Evolutionary conservation across 2,113 vertebrate genomes (phyloP).

Genomic region (Syrrhaptes paradoxus): DNA sequence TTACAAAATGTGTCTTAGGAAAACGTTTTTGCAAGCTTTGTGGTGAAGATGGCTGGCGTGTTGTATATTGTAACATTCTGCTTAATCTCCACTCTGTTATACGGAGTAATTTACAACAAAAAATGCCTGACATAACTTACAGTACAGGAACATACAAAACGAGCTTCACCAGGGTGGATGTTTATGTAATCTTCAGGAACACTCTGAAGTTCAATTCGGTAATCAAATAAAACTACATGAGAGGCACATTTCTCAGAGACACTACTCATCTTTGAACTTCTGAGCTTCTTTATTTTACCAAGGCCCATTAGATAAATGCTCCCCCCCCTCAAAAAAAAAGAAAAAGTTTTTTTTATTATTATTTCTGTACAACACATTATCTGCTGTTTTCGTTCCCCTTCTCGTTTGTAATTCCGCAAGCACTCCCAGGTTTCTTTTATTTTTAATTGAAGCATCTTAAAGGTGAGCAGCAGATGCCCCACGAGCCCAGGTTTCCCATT

Average conservation of each 20-base stretch:
- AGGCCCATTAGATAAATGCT: not conserved
- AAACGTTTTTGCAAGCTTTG: constrained; percentile 62
- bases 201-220: constrained; percentile 44
- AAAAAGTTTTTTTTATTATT: not conserved
- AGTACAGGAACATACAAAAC: constrained; percentile 50
- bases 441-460: not conserved
- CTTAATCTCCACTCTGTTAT: constrained; percentile 44
- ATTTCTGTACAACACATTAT: not conserved
- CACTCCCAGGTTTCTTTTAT: not conserved
- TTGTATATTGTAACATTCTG: constrained; percentile 64
- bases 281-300: not conserved
- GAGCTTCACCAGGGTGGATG: constrained; percentile 14
- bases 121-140: constrained; percentile 61
- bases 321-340: not conserved
- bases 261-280: not conserved
- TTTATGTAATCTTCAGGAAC: constrained; percentile 30
- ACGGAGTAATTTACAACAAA: constrained; percentile 30
- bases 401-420: not conserved
- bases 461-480: constrained; percentile 35
- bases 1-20: constrained; percentile 63
- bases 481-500: not conserved
- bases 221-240: constrained; percentile 39
- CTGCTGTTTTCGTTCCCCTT: not conserved
- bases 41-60: constrained; percentile 23
- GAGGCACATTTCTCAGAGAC: not conserved